These are phyloP conservation scores for Leucophenga maculata DNA, from an alignment of 2,888 invertebrate species.

Conservation along the genomic window DNA sequence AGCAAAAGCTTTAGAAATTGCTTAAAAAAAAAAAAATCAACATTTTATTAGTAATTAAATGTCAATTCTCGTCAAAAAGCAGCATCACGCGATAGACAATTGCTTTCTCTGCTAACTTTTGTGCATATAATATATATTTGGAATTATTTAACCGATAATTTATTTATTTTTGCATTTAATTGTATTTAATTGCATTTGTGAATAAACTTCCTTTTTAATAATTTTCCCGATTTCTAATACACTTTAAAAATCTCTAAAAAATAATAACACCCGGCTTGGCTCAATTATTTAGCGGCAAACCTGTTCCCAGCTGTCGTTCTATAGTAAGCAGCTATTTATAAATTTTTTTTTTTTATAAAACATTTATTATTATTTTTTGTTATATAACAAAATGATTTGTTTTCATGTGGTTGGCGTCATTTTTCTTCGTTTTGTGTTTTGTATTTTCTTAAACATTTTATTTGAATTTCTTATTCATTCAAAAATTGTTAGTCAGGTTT, in stretches of 20 bases:
- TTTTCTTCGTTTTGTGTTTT: constrained; percentile 11
- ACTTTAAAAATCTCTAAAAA: background rate
- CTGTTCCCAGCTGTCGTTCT: constrained; percentile 33
- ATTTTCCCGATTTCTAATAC: background rate
- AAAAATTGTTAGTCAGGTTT: too few species aligned
- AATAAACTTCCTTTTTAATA: background rate
- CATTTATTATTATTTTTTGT: background rate
- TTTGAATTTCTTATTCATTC: too few species aligned
- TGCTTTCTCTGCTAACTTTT: background rate
- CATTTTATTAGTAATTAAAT: too few species aligned
- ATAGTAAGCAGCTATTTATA: constrained; percentile 32
- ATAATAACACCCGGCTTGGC: background rate
- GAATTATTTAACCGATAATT: background rate
- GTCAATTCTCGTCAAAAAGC: too few species aligned
- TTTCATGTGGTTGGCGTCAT: constrained; percentile 32
- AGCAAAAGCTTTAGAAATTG: too few species aligned
- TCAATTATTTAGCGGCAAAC: constrained; percentile 30
- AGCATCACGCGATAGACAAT: background rate
- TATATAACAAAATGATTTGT: constrained; percentile 29
- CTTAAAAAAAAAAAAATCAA: too few species aligned
- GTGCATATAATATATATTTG: background rate
- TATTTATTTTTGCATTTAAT: constrained; percentile 23
- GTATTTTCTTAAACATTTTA: background rate
- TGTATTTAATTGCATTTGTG: constrained; percentile 27
- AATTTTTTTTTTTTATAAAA: background rate